Evolutionary conservation across 2,888 invertebrate species (phyloP).

Genomic region (Cryptocephalus moraei): DNA sequence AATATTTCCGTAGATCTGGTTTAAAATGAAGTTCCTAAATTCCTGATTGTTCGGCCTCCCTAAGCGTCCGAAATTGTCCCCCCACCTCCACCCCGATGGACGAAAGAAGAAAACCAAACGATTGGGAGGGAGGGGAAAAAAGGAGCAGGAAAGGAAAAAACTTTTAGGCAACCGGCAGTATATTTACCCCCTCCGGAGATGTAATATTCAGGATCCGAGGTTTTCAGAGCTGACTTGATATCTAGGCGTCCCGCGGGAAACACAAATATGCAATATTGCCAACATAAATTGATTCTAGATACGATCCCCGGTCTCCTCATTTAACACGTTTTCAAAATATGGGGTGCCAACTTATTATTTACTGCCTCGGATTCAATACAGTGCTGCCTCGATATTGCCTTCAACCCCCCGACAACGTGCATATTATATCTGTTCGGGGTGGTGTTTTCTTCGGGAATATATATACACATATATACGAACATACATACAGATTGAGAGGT

Average conservation of each 20-base stretch:
- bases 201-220: slow-evolving; percentile 21
- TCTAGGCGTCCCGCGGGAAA: slow-evolving; percentile 34
- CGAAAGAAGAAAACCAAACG: too few relatives aligned
- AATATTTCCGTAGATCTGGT: too few relatives aligned
- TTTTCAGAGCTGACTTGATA: slow-evolving; percentile 27
- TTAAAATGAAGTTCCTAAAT: too few relatives aligned
- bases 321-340: slow-evolving; percentile 35
- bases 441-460: too few relatives aligned
- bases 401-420: not conserved
- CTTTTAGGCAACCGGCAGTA: not conserved
- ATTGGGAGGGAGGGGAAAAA: too few relatives aligned
- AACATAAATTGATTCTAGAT: slow-evolving; percentile 40
- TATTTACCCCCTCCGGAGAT: slow-evolving; percentile 5
- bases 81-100: too few relatives aligned
- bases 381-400: slow-evolving; percentile 2
- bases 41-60: too few relatives aligned
- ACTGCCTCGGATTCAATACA: slow-evolving; percentile 23
- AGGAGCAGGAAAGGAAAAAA: too few relatives aligned
- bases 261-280: slow-evolving; percentile 41
- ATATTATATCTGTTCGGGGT: too few relatives aligned
- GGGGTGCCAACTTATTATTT: slow-evolving; percentile 32
- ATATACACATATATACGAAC: too few relatives aligned
- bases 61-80: too few relatives aligned
- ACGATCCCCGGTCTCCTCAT: slow-evolving; percentile 33
- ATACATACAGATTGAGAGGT: too few relatives aligned